Evolutionary conservation across 2,797 vertebrate species (phyloP).

Genomic region (Carcharodon carcharias): DNA sequence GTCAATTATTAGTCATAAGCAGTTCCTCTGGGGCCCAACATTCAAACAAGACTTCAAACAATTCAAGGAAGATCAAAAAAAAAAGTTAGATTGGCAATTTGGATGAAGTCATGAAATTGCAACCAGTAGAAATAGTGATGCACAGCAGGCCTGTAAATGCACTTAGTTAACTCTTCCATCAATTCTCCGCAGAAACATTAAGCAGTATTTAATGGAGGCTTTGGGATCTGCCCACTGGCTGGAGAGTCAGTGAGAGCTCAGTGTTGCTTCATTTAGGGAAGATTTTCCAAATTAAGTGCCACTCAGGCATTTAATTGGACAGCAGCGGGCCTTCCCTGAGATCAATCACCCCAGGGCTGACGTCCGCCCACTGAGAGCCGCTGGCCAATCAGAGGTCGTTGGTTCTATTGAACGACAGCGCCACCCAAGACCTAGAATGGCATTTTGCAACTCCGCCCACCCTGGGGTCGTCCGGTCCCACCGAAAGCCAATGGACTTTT

Average conservation of each 20-base stretch:
- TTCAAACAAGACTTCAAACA: constrained; percentile 19
- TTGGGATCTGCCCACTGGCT: no score
- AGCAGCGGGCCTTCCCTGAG: background rate
- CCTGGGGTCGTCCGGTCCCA: no score
- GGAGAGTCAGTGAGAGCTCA: no score
- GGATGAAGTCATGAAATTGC: background rate
- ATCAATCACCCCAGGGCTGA: background rate
- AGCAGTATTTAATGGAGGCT: background rate
- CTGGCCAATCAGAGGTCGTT: background rate
- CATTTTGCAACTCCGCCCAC: no score
- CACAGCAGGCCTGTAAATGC: background rate
- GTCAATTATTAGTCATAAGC: constrained; percentile 18
- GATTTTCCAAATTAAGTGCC: background rate
- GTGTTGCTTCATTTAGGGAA: background rate
- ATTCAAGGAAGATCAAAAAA: background rate
- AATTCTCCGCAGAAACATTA: background rate
- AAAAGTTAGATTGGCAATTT: background rate
- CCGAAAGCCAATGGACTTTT: no score
- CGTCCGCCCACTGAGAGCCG: background rate
- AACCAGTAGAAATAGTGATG: background rate
- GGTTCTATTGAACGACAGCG: background rate
- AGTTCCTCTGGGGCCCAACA: constrained; percentile 12
- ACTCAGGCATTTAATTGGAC: background rate
- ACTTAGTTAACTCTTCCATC: background rate
- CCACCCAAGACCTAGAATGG: no score